Percentiles rank a stretch among this genome's conserved stretches.
Evolutionary conservation across 2,888 invertebrate genomes (phyloP).

Genomic region (Listrodromus nycthemerus): DNA sequence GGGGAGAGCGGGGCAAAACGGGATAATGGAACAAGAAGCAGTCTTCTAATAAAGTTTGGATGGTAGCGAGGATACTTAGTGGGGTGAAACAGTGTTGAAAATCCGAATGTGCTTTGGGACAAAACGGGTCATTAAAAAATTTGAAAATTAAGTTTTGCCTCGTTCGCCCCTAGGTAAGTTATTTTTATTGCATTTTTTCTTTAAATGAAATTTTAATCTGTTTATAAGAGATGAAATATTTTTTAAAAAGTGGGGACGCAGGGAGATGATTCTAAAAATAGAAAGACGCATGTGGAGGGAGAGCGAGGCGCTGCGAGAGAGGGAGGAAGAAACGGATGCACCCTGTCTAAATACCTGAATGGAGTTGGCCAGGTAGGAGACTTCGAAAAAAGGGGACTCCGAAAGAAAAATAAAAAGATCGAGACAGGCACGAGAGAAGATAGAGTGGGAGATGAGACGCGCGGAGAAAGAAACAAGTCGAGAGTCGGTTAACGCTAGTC

Average conservation of each 20-base stretch:
- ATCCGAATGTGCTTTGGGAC: too few species aligned
- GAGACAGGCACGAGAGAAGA: conserved; percentile 40
- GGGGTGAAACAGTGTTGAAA: too few species aligned
- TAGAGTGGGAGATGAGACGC: conserved; percentile 65
- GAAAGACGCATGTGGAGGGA: conserved; percentile 45
- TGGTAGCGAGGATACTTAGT: too few species aligned
- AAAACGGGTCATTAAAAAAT: too few species aligned
- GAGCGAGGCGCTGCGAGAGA: conserved; percentile 65
- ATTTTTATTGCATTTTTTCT: neutral
- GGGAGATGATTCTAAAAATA: conserved; percentile 59
- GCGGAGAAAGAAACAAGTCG: conserved; percentile 55
- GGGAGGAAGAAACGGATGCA: conserved; percentile 74
- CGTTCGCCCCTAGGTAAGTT: too few species aligned
- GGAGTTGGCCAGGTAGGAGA: conserved; percentile 75
- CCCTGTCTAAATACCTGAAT: conserved; percentile 77
- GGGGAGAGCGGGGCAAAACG: too few species aligned
- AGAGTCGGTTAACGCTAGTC: conserved; percentile 51
- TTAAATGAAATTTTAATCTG: too few species aligned
- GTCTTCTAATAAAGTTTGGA: too few species aligned
- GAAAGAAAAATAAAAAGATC: conserved; percentile 64
- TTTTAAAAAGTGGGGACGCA: neutral
- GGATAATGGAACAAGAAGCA: too few species aligned
- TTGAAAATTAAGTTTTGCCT: too few species aligned
- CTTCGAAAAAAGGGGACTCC: conserved; percentile 65
- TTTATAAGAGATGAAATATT: too few species aligned